Evolutionary conservation across 2,888 invertebrate genomes (phyloP), one percentile per base, ranked within the genome.

Genomic region (Drosophila bunnanda): DNA sequence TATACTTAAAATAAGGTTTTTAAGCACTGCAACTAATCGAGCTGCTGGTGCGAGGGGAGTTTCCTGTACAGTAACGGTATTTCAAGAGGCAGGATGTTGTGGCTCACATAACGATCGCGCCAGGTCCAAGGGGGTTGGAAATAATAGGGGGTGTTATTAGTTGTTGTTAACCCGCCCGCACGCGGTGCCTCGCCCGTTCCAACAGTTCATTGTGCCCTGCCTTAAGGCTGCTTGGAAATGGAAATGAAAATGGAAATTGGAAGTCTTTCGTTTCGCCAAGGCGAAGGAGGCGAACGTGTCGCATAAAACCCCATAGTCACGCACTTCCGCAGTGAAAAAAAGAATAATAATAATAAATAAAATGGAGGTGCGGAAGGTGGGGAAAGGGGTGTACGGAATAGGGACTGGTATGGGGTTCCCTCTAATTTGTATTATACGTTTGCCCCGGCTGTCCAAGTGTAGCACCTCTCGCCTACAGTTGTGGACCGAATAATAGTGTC

Each of bases 271-370:
- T 78, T 82, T 80, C 78, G 70, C 69, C 74, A 75, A 68, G 86
- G 79, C 65, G 64, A 67, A 55, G 22, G 59, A 54, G 57, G 57
- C 36, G 71, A 76, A 77, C 70, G 77, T 80, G 82, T 83, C 80
- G 58, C 76, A 77, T 79, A 81, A 83, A 83, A 84, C 66, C 57
- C 70, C 64, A 81, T 86, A 83, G 87, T 83, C 82, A 83, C 82
- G 82, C 82, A 83, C 82, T 84, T 83, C 82, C 82, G 82, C 61
- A 74, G 54, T 53, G 56, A 46, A 48, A 38, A 53, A 64, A 44
- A 30, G 25, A 28, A 46, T 46, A 32, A 36, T 15, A 32, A 54
- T 25, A 32, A 38, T 25, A 38, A 61, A 28, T 46, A 38, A 48
- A 53, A 44, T 66, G 46, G 28, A 55, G 65, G 41, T 48, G 55